phyloP scores from a whole-genome alignment of 2,113 vertebrate genomes.

The Trematomus loennbergii region DNA sequence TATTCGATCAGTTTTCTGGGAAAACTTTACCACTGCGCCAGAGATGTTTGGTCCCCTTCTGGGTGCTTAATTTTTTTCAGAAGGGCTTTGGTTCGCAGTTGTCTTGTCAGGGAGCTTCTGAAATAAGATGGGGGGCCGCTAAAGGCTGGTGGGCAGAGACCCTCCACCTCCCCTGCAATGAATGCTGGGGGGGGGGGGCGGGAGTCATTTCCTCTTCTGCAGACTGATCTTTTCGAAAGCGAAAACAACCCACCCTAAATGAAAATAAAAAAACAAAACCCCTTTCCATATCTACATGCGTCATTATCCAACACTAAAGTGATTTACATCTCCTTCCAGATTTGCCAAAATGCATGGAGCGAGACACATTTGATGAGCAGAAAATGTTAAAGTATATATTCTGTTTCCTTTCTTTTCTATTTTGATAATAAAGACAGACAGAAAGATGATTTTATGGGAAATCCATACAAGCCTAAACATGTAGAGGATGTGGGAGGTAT shows the following conservation, averaged over 20 bases:
- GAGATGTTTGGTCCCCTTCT: constrained; percentile 48
- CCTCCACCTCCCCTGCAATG: constrained; percentile 59
- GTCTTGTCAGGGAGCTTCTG: constrained; percentile 65
- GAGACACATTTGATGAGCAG: constrained; percentile 47
- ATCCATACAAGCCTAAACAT: constrained; percentile 75
- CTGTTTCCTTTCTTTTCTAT: constrained; percentile 42
- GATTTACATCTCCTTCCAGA: constrained; percentile 84
- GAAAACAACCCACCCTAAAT: constrained; percentile 55
- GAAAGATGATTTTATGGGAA: constrained; percentile 60
- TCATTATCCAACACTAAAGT: constrained; percentile 75
- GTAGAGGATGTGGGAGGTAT: constrained; percentile 67
- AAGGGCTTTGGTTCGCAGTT: constrained; percentile 70
- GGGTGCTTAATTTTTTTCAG: constrained; percentile 34
- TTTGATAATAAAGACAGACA: constrained; percentile 43
- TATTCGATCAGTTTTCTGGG: constrained; percentile 46
- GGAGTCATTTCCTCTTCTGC: constrained; percentile 62
- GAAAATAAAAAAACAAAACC: constrained; percentile 53
- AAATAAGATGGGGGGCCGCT: constrained; percentile 71
- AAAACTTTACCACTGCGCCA: constrained; percentile 49
- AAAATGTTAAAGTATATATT: constrained; percentile 48
- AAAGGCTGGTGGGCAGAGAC: constrained; percentile 82
- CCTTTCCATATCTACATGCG: constrained; percentile 55
- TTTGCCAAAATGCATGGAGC: constrained; percentile 79
- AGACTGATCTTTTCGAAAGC: constrained; percentile 69
- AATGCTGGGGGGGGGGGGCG: constrained; percentile 26